Base-by-base conservation (phyloP, 2,113 vertebrate genomes). In the Rhinopomastus cyanomelas region DNA sequence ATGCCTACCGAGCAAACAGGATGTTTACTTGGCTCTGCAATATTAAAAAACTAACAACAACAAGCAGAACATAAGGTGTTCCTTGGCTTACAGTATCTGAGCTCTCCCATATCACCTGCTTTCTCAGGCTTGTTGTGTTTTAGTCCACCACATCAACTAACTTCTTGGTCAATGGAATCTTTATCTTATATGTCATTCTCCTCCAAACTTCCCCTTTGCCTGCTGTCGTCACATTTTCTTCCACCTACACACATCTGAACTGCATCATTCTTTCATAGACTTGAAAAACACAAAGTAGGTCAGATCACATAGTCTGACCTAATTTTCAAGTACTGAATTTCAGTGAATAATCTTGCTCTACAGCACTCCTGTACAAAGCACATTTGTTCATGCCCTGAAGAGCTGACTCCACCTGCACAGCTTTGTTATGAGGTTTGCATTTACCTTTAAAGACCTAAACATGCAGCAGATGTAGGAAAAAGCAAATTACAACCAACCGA, bases 221-320 rank as follows among this genome's bases (percentile, higher is more conserved):
- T 76, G 59, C 81, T 90, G 67, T 92, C 92, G 93, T 26, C 84
- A 88, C 48, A 46, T 75, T 84, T 79, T 94, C 59, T 68, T 81
- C 78, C 67, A 88, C 78, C 87, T 68, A 81, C 59, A 57, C 20
- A 42, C 26, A 76, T 62, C 7, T 74, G 74, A 95, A 77, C 74
- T 26, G n/a, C 69, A 86, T 72, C 30, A 19, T 39, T 92, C 79
- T 77, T 71, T 91, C 82, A 89, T 27, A 86, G 57, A 75, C 49
- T 90, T 16, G 6, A 15, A 34, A 51, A 67, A 67, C 49, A n/a
- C 32, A 19, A 66, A 16, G 49, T 27, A 68, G 65, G 66, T 51
- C 66, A 68, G 66, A 51, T 51, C 66, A 51, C 15, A n/a, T 51
- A 32, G n/a, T 68, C 66, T 68, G 83, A 95, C 90, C 90, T 62